Evolutionary conservation across 1,140 invertebrate species (phyloP), one percentile per base, ranked within the genome.

Genomic region (Pogonomyrmex californicus): DNA sequence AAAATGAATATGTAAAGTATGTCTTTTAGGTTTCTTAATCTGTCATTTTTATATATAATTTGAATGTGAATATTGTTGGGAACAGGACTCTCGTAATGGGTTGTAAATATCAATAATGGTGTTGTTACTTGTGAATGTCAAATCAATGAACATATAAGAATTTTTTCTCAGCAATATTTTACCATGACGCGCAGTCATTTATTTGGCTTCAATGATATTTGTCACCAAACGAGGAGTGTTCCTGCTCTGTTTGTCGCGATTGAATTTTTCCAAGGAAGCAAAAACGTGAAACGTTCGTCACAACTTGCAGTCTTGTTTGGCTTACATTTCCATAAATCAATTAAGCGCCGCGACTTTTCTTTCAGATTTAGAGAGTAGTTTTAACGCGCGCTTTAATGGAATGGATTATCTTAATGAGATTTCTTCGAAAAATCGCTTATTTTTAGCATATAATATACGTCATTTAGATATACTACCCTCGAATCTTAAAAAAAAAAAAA

Each of bases 61-160:
- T 17, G 36, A 17, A 83, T 83, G 79, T 73, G 12, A 60, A 56
- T 56, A 17, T 68, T 0, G 12, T 49, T 66, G 17, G 54, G 79
- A 33, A 23, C 23, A 70, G 23, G 23, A 83, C 23, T 47, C 23
- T 60, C 47, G 44, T 41, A 75, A 49, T 23, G 41, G 41, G n/a
- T 33, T 83, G 79, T 83, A 83, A 75, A 83, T 83, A 83, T 83
- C 10, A 36, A 12, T 41, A 58, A 71, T 82, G 23, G 38, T 47
- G 17, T 41, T 23, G 17, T 14, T 14, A 65, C 9, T 78, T 75
- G 33, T 38, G 68, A 83, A 60, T 73, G 68, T 60, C 9, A 30
- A 82, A 36, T 58, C 30, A 66, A 73, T 60, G 54, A 6, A 73
- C 66, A 73, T 82, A 82, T 73, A 82, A 82, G 66, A 82, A 82